Percentiles rank a stretch among this genome's conserved stretches.
These are phyloP conservation scores for Stegana nigrithorax DNA, from an alignment of 2,888 invertebrate species.

Conservation along the genomic window DNA sequence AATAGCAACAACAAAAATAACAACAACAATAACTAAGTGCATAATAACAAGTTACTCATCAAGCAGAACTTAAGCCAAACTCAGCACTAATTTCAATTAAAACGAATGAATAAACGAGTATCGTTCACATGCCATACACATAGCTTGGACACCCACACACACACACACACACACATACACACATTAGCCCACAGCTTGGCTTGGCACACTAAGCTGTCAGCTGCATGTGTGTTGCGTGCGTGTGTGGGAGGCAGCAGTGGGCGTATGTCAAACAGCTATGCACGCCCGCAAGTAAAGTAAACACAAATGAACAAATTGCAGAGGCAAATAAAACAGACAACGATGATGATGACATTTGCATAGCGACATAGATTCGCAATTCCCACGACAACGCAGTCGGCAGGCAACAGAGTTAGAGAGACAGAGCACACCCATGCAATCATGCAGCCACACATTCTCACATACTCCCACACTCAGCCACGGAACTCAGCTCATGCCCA, in stretches of 20 bases:
- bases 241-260: not conserved
- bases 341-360: slow-evolving; percentile 46
- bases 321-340: not conserved
- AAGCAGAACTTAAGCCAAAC: slow-evolving; percentile 41
- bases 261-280: not conserved
- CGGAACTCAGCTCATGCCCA: no score
- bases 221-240: no score
- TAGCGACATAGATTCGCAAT: slow-evolving; percentile 21
- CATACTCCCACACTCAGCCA: no score
- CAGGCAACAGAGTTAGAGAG: not conserved
- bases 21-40: no score
- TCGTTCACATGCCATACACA: not conserved
- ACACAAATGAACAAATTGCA: slow-evolving; percentile 27
- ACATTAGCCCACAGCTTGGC: not conserved
- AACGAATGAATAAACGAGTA: slow-evolving; percentile 37
- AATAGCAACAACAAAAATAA: no score
- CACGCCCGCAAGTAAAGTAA: slow-evolving; percentile 26
- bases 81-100: slow-evolving; percentile 58
- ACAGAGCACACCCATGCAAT: not conserved
- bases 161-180: slow-evolving; percentile 24
- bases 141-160: not conserved
- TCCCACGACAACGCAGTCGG: no score
- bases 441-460: no score
- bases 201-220: not conserved
- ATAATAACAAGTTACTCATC: no score